phyloP scores from a whole-genome alignment of 2,888 invertebrate genomes.

The Chrysotoxum bicinctum region DNA sequence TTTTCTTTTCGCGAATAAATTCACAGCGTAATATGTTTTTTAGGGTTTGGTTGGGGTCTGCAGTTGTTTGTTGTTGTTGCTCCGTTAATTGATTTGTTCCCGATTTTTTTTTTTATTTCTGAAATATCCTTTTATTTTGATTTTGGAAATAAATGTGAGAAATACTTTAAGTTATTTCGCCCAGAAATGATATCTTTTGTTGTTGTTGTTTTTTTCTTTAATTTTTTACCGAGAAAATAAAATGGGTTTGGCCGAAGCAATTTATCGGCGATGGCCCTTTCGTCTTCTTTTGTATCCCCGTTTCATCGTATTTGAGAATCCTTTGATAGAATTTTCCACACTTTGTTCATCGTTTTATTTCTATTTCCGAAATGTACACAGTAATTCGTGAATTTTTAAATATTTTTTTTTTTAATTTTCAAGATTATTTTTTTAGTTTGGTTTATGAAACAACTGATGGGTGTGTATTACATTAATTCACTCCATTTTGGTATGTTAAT shows the following conservation, averaged over 20 bases:
- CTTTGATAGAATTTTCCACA: constrained; percentile 44
- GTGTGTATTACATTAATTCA: constrained; percentile 59
- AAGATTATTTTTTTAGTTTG: background rate
- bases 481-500: constrained; percentile 32
- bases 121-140: constrained; percentile 51
- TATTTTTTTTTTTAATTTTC: background rate
- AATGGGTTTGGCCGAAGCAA: constrained; percentile 76
- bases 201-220: constrained; percentile 1
- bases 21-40: constrained; percentile 67
- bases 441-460: constrained; percentile 28
- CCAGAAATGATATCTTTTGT: background rate
- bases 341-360: constrained; percentile 48
- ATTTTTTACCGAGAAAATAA: constrained; percentile 21
- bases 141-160: constrained; percentile 8
- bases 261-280: constrained; percentile 77
- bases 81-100: background rate
- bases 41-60: constrained; percentile 51
- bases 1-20: constrained; percentile 45
- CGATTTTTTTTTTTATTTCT: background rate
- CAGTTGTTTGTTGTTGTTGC: constrained; percentile 29
- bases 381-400: background rate
- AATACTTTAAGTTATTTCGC: background rate
- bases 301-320: constrained; percentile 76
- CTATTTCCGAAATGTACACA: constrained; percentile 7
- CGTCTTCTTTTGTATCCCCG: constrained; percentile 79